These are phyloP conservation scores for Pampus argenteus DNA, from an alignment of 2,797 vertebrate species.

Conservation along the genomic window DNA sequence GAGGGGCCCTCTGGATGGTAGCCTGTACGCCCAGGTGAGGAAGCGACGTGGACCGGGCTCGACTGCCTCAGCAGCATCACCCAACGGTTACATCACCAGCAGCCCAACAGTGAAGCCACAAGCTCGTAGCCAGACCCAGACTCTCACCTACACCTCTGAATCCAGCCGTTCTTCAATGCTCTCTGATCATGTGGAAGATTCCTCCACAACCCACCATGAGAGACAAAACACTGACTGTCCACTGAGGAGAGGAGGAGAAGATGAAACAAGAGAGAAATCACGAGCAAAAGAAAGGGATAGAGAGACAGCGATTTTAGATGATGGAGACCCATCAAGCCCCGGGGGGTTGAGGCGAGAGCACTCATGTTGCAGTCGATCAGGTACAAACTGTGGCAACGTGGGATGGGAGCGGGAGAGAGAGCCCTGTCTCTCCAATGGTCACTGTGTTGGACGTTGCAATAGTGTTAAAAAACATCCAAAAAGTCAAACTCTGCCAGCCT, in stretches of 20 bases:
- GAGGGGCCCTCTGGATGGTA: constrained; percentile 91
- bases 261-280: constrained; percentile 55
- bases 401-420: constrained; percentile 77
- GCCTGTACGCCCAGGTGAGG: constrained; percentile 92
- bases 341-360: constrained; percentile 54
- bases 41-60: constrained; percentile 84
- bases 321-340: constrained; percentile 70
- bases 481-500: constrained; percentile 82
- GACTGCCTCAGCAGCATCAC: constrained; percentile 59
- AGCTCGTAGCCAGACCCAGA: constrained; percentile 61
- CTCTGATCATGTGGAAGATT: constrained; percentile 74
- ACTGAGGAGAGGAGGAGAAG: constrained; percentile 36
- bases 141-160: constrained; percentile 79
- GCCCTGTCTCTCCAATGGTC: constrained; percentile 62
- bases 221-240: constrained; percentile 68
- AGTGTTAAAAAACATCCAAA: constrained; percentile 77
- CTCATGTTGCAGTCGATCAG: constrained; percentile 49
- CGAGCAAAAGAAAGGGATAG: constrained; percentile 79
- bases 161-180: constrained; percentile 79
- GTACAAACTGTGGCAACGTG: constrained; percentile 55
- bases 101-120: constrained; percentile 74
- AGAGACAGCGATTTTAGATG: constrained; percentile 91
- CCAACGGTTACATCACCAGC: constrained; percentile 76
- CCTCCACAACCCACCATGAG: constrained; percentile 53
- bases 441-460: constrained; percentile 74